Base-by-base conservation (phyloP, 2,888 invertebrate species). In the Polylopha cassiicola region DNA sequence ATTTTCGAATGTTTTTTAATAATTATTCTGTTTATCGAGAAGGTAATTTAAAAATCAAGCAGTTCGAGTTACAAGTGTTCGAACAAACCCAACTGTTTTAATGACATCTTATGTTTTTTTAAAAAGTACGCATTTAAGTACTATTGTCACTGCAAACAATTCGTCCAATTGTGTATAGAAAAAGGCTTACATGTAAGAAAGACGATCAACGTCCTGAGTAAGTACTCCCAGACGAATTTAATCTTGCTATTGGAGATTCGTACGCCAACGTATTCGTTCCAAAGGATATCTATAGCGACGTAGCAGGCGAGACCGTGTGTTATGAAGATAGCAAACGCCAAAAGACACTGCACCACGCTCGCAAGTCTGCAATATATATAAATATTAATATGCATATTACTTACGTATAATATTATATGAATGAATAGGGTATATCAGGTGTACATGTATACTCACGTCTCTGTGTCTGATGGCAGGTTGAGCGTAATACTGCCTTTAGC, bases 231-330 rank as follows among this genome's bases (percentile, higher is more conserved):
- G 29, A 92, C 53, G 0, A 89, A 24, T 47, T 89, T 88, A 48
- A 86, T 86, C 3, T 88, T 84, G 68, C 85, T 88, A 61, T 89
- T 88, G 29, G 89, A 87, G 26, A 92, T 75, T 4, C 93, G 76
- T 20, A 51, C 50, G 16, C 82, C 74, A 43, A 86, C 65, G 66
- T 92, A 93, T 39, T 92, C 90, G 58, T 94, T 95, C 95, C 97
- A 97, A 27, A 94, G 87, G 50, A 99, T 95, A 60, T 95, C 94
- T 55, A 98, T 92, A 4, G 98, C 97, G 1, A 99, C 98, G 75
- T 98, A 99, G 73, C 97, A 95, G 60, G 98, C 97, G 18, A 99
- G 85, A 0, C 94, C 94, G 70, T 98, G 98, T 0, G 97, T 95
- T 37, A 98, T 90, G 77, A 92, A 97, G 52, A 99, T 96, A 0